Evolutionary conservation across 2,797 vertebrate species (phyloP), one percentile per base, ranked within the genome.

Genomic region (Aselliscus stoliczkanus): DNA sequence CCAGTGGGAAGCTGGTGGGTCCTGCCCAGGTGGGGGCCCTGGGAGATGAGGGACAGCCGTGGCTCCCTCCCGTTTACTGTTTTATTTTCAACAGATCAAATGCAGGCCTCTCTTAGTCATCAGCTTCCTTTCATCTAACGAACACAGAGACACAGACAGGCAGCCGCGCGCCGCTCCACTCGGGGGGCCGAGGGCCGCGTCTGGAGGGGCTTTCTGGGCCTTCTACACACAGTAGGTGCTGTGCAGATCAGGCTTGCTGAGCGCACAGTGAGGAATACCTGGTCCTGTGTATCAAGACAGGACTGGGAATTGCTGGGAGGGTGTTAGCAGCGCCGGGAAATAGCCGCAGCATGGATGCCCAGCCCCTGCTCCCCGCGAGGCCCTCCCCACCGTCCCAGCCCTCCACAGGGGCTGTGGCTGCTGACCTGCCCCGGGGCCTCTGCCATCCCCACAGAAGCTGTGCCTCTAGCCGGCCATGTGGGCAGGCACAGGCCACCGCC

Each of bases 261-360:
- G 56, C 13, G 0, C 25, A 10, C 42, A 27, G 93, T 87, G 95
- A 97, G 94, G 93, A 95, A 50, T 2, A 8, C n/a, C 17, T 5
- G 7, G 9, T 88, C 86, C 2, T 0, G 21, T 50, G 92, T 82
- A 9, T 42, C 79, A 93, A 50, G 12, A 97, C 93, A 62, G 67
- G 97, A 20, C 5, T 69, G 60, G 37, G 81, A 18, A 96, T 76
- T 83, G 88, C 52, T 88, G 94, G 60, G 92, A 96, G 54, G 65
- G 65, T 93, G 90, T 29, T 0, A 52, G n/a, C 37, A 62, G 67
- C 58, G 56, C 64, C 3, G 3, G 23, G 52, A 44, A n/a, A 23
- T 37, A 50, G 3, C 25, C 2, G 6, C 11, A 0, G 34, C 0
- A 0, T 13, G 20, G 27, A 52, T 8, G 0, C 62, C 25, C 27